Conservation (phyloP, 2,888 invertebrate genomes). For the Drosophila tripunctata region DNA sequence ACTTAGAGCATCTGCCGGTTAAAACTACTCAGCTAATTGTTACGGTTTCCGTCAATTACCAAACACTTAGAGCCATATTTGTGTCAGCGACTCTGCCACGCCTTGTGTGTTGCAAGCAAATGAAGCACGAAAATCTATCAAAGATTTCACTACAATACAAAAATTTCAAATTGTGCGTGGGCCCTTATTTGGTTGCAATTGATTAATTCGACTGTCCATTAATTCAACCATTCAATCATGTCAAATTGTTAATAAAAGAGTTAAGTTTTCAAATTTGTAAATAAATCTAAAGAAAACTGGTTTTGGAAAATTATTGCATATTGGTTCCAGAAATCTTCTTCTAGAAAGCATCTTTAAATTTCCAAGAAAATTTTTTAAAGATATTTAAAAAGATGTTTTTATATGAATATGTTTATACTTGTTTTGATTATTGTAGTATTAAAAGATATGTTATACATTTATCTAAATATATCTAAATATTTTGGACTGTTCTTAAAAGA, state of each 20-base stretch:
- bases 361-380: too few species aligned
- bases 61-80: slow-evolving; percentile 65
- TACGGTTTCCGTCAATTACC: slow-evolving; percentile 72
- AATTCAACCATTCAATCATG: slow-evolving; percentile 32
- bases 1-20: slow-evolving; percentile 3
- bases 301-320: too few species aligned
- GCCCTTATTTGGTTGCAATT: slow-evolving; percentile 49
- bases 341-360: too few species aligned
- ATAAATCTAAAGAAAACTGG: background rate
- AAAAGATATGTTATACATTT: too few species aligned
- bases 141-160: slow-evolving; percentile 34
- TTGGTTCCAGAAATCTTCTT: too few species aligned
- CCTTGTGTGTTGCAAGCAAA: slow-evolving; percentile 44
- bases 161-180: slow-evolving; percentile 36
- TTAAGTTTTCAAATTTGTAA: background rate
- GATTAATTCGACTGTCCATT: slow-evolving; percentile 30
- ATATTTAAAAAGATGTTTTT: too few species aligned
- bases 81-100: slow-evolving; percentile 44
- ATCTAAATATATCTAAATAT: too few species aligned
- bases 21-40: slow-evolving; percentile 56
- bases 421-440: too few species aligned
- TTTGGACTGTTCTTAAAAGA: too few species aligned
- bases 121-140: slow-evolving; percentile 57
- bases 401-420: too few species aligned
- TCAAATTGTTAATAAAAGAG: background rate